Conservation (phyloP, 2,113 vertebrate genomes). For the Sinocyclocheilus maitianheensis region DNA sequence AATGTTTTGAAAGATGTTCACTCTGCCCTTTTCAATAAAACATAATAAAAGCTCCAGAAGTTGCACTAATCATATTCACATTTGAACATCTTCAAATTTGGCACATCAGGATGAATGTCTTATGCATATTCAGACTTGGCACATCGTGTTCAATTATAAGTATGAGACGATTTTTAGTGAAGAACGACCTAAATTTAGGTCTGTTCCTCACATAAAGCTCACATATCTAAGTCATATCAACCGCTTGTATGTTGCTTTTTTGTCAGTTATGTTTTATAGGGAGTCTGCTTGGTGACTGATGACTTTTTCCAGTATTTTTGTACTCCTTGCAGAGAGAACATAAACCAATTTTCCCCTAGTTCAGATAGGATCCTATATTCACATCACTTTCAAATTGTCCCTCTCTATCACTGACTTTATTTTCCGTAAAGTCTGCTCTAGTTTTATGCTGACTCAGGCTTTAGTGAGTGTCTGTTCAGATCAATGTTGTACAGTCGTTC, state of each 20-base stretch:
- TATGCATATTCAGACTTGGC: background rate
- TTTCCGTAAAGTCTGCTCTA: background rate
- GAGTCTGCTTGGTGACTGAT: background rate
- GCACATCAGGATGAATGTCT: background rate
- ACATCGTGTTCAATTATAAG: no score
- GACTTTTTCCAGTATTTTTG: background rate
- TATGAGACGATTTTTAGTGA: background rate
- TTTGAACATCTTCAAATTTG: background rate
- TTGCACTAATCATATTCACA: background rate
- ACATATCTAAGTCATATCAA: background rate
- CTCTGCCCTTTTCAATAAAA: background rate
- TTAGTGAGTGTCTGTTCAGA: slow-evolving; percentile 16
- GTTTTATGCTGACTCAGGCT: slow-evolving; percentile 21
- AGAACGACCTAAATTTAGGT: background rate
- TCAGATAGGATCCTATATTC: background rate
- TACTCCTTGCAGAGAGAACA: background rate
- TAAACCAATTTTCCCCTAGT: background rate
- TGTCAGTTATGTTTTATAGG: background rate
- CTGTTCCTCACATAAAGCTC: background rate
- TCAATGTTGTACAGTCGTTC: background rate
- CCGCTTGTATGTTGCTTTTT: background rate
- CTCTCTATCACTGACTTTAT: background rate
- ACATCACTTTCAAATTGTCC: slow-evolving; percentile 2
- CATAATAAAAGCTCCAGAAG: background rate
- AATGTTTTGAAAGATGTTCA: background rate